These are phyloP conservation scores for Helicoverpa zea DNA, from an alignment of 1,140 invertebrate genomes.

Conservation along the genomic window DNA sequence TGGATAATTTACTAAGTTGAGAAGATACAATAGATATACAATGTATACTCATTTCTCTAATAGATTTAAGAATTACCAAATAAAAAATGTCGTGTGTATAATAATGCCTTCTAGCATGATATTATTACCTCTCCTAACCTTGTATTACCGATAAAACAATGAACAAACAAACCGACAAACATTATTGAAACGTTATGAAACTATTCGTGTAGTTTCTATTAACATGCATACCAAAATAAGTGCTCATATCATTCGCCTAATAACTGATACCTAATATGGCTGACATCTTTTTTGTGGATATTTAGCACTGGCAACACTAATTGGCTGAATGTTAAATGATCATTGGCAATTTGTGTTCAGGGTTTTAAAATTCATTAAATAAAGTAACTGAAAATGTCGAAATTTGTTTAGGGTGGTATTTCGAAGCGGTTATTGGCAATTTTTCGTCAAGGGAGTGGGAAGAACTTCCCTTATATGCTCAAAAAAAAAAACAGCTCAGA, in stretches of 20 bases:
- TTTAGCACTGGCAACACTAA: slow-evolving; percentile 40
- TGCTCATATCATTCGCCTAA: slow-evolving; percentile 55
- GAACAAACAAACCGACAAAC: slow-evolving; percentile 54
- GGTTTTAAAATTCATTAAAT: slow-evolving; percentile 6
- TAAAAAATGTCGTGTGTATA: too few species aligned
- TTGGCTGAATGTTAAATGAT: slow-evolving; percentile 33
- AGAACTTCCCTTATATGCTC: too few species aligned
- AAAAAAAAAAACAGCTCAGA: too few species aligned
- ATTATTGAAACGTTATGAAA: slow-evolving; percentile 68
- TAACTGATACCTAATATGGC: slow-evolving; percentile 52
- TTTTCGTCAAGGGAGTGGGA: too few species aligned
- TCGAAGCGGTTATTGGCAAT: too few species aligned
- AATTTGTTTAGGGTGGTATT: too few species aligned
- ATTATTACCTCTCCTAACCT: slow-evolving; percentile 34
- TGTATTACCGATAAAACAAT: slow-evolving; percentile 46
- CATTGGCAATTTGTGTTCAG: slow-evolving; percentile 26
- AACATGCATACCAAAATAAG: slow-evolving; percentile 49
- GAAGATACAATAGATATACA: too few species aligned
- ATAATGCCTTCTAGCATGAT: neutral
- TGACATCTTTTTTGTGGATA: slow-evolving; percentile 8
- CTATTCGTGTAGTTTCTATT: slow-evolving; percentile 54
- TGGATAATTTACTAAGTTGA: too few species aligned
- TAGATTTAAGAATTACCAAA: too few species aligned
- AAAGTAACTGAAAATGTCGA: too few species aligned
- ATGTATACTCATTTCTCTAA: too few species aligned